Evolutionary conservation across 2,113 vertebrate genomes (phyloP).

Genomic region (Protobothrops flavoviridis): DNA sequence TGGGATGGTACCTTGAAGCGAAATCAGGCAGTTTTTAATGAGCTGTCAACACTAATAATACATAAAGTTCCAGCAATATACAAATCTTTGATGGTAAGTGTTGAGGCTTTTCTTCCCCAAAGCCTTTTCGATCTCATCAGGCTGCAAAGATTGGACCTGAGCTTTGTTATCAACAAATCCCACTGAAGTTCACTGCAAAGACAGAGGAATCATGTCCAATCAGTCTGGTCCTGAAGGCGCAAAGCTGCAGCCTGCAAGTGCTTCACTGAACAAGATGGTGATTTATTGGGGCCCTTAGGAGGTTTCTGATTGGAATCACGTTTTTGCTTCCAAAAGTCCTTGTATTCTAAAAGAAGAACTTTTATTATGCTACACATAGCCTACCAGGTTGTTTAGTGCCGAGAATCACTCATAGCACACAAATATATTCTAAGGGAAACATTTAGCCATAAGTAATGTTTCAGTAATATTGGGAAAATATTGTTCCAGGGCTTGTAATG

Average conservation of each 20-base stretch:
- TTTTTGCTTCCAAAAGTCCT: slow-evolving; percentile 33
- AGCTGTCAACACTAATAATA: slow-evolving; percentile 31
- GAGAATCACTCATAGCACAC: slow-evolving; percentile 42
- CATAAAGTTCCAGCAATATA: not conserved
- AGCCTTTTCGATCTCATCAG: not conserved
- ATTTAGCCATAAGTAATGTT: slow-evolving; percentile 47
- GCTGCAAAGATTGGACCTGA: not conserved
- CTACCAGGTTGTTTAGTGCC: slow-evolving; percentile 45
- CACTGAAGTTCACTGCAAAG: not conserved
- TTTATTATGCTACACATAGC: slow-evolving; percentile 40
- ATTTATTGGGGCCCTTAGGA: slow-evolving; percentile 52
- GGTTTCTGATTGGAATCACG: slow-evolving; percentile 31
- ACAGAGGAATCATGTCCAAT: fast-evolving
- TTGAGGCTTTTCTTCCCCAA: slow-evolving; percentile 30
- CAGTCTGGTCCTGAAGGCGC: not conserved
- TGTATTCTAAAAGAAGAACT: slow-evolving; percentile 39
- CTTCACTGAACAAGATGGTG: not conserved
- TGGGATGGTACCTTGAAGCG: slow-evolving; percentile 19
- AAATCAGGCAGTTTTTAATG: slow-evolving; percentile 12
- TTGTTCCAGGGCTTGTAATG: slow-evolving; percentile 37
- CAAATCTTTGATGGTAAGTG: slow-evolving; percentile 43
- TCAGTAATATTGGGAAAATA: slow-evolving; percentile 48
- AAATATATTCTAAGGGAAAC: slow-evolving; percentile 43
- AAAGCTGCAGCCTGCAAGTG: slow-evolving; percentile 6
- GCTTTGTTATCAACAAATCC: not conserved